Evolutionary conservation across 2,797 vertebrate species (phyloP).

Genomic region (Gadopsis marmoratus): DNA sequence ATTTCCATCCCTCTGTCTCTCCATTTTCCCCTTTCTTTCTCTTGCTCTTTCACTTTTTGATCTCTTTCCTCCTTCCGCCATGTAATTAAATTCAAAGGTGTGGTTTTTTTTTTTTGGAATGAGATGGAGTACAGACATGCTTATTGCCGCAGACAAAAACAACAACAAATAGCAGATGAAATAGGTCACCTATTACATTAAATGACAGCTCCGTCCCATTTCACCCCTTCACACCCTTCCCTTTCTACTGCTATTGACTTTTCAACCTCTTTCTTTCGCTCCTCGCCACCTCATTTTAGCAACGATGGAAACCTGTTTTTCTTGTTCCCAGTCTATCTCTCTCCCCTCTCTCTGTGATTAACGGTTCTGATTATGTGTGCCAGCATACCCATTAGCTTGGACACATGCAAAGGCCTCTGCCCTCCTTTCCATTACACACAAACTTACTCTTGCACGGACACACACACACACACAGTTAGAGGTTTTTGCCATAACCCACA

Average conservation of each 20-base stretch:
- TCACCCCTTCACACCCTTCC: slow-evolving; percentile 46
- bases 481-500: slow-evolving; percentile 47
- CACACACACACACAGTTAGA: slow-evolving; percentile 1
- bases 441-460: slow-evolving; percentile 8
- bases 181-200: slow-evolving; percentile 63
- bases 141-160: slow-evolving; percentile 36
- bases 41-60: slow-evolving; percentile 16
- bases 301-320: slow-evolving; percentile 47
- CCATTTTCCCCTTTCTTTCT: slow-evolving; percentile 12
- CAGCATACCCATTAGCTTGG: slow-evolving; percentile 81
- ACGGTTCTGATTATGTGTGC: slow-evolving; percentile 77
- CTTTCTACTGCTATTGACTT: slow-evolving; percentile 69
- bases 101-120: slow-evolving; percentile 25
- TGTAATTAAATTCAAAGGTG: slow-evolving; percentile 56
- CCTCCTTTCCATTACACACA: slow-evolving; percentile 68
- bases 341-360: slow-evolving; percentile 69
- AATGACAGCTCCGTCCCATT: slow-evolving; percentile 61
- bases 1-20: slow-evolving; percentile 38
- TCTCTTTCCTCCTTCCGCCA: slow-evolving; percentile 1
- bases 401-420: slow-evolving; percentile 73
- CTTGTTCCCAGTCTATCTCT: slow-evolving; percentile 25
- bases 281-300: slow-evolving; percentile 46
- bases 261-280: slow-evolving; percentile 54
- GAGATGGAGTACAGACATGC: slow-evolving; percentile 30
- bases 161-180: slow-evolving; percentile 53